These are phyloP conservation scores for Clarias batrachus DNA, from an alignment of 2,113 vertebrate species.

Conservation along the genomic window DNA sequence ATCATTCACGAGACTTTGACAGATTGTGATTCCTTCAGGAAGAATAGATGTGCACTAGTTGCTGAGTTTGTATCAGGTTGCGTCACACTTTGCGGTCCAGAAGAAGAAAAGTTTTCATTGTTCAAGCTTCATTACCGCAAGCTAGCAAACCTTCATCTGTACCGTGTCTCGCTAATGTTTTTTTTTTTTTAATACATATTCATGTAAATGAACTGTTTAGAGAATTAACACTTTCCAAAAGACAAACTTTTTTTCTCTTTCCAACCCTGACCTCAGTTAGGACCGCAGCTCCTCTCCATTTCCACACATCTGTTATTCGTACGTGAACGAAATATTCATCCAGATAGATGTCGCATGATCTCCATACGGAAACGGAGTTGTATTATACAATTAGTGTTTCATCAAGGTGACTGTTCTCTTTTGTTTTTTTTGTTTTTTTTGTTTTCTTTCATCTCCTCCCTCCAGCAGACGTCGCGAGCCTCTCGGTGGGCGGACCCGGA, in stretches of 20 bases:
- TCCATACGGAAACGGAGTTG: background rate
- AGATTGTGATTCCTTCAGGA: too few species aligned
- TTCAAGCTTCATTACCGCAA: background rate
- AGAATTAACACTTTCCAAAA: background rate
- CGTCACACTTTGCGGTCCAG: background rate
- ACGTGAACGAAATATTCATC: background rate
- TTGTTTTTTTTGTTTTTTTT: too few species aligned
- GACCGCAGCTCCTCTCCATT: constrained; percentile 32
- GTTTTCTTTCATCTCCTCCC: background rate
- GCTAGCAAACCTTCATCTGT: background rate
- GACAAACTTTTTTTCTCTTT: background rate
- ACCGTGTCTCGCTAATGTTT: background rate
- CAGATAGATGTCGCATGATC: background rate
- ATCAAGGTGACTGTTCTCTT: background rate
- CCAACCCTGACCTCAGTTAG: constrained; percentile 13
- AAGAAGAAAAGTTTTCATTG: background rate
- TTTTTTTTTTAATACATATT: background rate
- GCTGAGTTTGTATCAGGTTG: background rate
- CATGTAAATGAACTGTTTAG: background rate
- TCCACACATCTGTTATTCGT: background rate
- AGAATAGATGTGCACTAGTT: too few species aligned
- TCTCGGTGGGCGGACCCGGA: constrained; percentile 98
- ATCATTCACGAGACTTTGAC: too few species aligned
- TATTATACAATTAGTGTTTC: background rate
- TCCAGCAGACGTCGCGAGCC: constrained; percentile 83